phyloP scores from a whole-genome alignment of 2,797 vertebrate species.

The Sebastes vulpes region DNA sequence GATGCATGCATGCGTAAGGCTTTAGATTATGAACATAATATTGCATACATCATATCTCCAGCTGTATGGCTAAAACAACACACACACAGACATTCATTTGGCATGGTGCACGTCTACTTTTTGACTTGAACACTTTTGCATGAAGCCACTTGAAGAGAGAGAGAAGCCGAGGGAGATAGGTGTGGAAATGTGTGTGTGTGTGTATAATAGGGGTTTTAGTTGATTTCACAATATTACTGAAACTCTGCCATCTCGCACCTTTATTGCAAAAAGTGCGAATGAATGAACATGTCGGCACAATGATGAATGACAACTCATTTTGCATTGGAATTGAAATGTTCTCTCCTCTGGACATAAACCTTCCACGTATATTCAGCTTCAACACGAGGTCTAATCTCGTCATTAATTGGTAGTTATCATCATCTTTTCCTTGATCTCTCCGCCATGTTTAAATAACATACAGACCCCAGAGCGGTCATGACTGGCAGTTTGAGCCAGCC shows the following conservation, averaged over 20 bases:
- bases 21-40: background rate
- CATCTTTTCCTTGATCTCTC: conserved; percentile 52
- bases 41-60: background rate
- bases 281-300: conserved; percentile 55
- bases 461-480: conserved; percentile 24
- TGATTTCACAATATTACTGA: conserved; percentile 64
- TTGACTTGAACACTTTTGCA: background rate
- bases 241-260: conserved; percentile 30
- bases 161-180: background rate
- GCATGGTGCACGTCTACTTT: background rate
- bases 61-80: background rate
- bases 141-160: conserved; percentile 11
- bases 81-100: background rate
- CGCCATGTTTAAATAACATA: conserved; percentile 35
- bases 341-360: conserved; percentile 34
- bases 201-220: conserved; percentile 28
- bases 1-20: background rate
- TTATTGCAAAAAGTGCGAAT: conserved; percentile 27
- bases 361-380: background rate
- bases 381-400: conserved; percentile 15
- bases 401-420: conserved; percentile 46
- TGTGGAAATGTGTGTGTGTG: background rate
- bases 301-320: conserved; percentile 27
- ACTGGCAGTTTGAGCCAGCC: conserved; percentile 27
- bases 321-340: conserved; percentile 8